These are phyloP conservation scores for Trogon melanurus DNA, from an alignment of 2,113 vertebrate genomes.

Conservation along the genomic window DNA sequence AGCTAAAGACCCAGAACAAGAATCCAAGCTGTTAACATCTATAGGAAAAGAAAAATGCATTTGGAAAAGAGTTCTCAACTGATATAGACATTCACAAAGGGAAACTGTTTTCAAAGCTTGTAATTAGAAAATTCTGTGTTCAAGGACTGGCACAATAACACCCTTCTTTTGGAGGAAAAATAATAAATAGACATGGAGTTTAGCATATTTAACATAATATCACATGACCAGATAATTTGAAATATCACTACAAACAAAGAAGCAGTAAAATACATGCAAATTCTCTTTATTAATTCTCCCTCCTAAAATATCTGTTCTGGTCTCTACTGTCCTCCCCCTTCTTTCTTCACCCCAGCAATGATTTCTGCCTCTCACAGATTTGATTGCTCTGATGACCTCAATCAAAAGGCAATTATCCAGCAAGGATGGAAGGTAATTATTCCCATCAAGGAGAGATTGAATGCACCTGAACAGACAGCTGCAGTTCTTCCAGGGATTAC, in stretches of 20 bases:
- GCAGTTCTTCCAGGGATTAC: slow-evolving; percentile 79
- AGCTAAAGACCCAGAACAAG: not conserved
- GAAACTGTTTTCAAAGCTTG: not conserved
- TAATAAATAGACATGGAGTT: not conserved
- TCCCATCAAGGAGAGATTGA: slow-evolving; percentile 83
- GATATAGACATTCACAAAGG: not conserved
- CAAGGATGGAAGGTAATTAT: slow-evolving; percentile 88
- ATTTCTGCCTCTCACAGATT: slow-evolving; percentile 82
- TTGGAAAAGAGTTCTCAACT: not conserved
- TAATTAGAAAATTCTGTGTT: not conserved
- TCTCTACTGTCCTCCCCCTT: slow-evolving; percentile 21
- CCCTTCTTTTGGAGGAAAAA: not conserved
- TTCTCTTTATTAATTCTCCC: slow-evolving; percentile 33
- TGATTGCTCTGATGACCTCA: slow-evolving; percentile 97
- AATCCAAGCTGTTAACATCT: not conserved
- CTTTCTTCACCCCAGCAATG: slow-evolving; percentile 65
- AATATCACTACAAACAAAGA: slow-evolving; percentile 37
- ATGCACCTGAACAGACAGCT: slow-evolving; percentile 88
- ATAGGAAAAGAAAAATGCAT: not conserved
- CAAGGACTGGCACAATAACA: not conserved
- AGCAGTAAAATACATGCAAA: slow-evolving; percentile 9
- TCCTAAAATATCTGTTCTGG: slow-evolving; percentile 42
- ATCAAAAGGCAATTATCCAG: slow-evolving; percentile 97
- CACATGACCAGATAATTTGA: slow-evolving; percentile 27
- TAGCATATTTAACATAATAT: slow-evolving; percentile 54